Base-by-base conservation (phyloP, 53 echinoderm and acorn worm species). In the Stichopus horrens region DNA sequence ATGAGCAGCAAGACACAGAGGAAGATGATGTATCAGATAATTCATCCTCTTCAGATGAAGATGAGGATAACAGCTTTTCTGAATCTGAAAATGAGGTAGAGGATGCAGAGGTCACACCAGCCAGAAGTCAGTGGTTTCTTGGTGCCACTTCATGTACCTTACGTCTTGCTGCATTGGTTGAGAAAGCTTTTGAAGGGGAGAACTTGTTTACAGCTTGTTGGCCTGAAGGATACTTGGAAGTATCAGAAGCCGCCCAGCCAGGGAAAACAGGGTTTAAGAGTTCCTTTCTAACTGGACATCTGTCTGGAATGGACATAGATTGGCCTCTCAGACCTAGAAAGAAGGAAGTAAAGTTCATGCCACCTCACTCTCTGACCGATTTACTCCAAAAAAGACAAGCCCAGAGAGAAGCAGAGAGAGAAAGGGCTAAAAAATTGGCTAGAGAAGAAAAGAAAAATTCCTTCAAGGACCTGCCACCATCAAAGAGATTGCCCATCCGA, bases 341-440 rank as follows among this genome's bases (percentile, higher is more conserved):
- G 67, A 85, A 85, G 65, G 85, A 85, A 53, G 67, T 85, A 16
- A 63, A 65, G 65, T 85, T 85, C 51, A 85, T 66, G 67, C 66
- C 85, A 2, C 85, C 85, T 5, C 16, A 63, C 6, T 21, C 68
- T 1, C 52, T 85, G 85, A 51, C 85, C 14, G 51, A 21, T 67
- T 59, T 85, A 7, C 52, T 63, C 14, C 14, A 85, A 14, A 67
- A 67, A 57, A 67, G 85, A 37, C 58, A 66, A 37, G 5, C 23
- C 9, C 65, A 85, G 63, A 66, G 65, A 59, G 21, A 63, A 53
- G 52, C 18, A 13, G 65, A 85, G 52, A 85, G 51, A 52, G 21
- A 67, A 18, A 65, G n/a, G n/a, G 85, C 85, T 7, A 85, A 13
- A 37, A 85, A 65, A 53, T 67, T 85, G 63, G 85, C 66, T 22